Percentiles rank a stretch among this genome's conserved stretches.
These are phyloP conservation scores for Synergus umbraculus DNA, from an alignment of 2,888 invertebrate genomes.

Conservation along the genomic window DNA sequence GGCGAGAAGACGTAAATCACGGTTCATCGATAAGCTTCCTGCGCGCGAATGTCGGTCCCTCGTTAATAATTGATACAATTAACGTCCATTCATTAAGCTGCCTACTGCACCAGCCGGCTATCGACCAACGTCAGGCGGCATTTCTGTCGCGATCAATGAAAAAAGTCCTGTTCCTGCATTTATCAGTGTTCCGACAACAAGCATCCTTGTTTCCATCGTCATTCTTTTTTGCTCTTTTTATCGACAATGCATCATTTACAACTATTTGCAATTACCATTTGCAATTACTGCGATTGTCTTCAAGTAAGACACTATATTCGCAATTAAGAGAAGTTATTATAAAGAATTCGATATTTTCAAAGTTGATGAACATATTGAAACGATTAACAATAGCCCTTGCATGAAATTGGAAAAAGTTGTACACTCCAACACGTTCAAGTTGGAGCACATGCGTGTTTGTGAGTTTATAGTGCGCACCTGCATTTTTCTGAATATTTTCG, in stretches of 20 bases:
- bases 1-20: slow-evolving; percentile 68
- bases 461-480: slow-evolving; percentile 67
- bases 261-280: slow-evolving; percentile 11
- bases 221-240: neutral
- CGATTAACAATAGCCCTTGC: slow-evolving; percentile 35
- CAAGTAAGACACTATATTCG: neutral
- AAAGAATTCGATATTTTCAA: too few species aligned
- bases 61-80: slow-evolving; percentile 76
- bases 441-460: slow-evolving; percentile 46
- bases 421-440: slow-evolving; percentile 55
- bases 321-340: neutral
- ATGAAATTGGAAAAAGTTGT: slow-evolving; percentile 49
- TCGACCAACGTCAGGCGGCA: slow-evolving; percentile 52
- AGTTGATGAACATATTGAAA: too few species aligned
- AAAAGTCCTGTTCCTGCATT: slow-evolving; percentile 31
- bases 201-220: slow-evolving; percentile 17
- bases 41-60: slow-evolving; percentile 65
- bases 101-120: slow-evolving; percentile 52
- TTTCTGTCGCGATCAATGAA: slow-evolving; percentile 46
- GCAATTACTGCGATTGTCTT: neutral
- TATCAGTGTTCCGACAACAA: slow-evolving; percentile 8
- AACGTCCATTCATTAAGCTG: slow-evolving; percentile 72
- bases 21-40: slow-evolving; percentile 70
- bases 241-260: neutral
- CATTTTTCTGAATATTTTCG: slow-evolving; percentile 75